These are phyloP conservation scores for Andrena trimmerana DNA, from an alignment of 2,888 invertebrate species.

Conservation along the genomic window DNA sequence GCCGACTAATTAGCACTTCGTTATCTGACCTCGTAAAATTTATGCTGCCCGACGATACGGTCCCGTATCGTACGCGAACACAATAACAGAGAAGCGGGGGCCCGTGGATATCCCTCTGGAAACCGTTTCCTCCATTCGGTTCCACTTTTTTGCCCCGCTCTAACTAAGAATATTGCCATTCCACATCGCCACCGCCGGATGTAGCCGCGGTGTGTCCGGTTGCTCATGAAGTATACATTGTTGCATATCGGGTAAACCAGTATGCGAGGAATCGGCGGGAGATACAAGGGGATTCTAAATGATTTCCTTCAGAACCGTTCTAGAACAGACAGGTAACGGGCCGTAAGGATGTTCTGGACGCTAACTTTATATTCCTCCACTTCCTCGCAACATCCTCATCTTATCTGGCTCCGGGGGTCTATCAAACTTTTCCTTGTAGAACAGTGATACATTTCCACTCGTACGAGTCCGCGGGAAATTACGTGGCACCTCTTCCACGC, in stretches of 20 bases:
- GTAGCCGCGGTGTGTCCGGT: slow-evolving; percentile 26
- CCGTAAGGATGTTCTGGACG: slow-evolving; percentile 46
- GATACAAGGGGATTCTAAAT: slow-evolving; percentile 47
- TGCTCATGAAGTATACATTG: slow-evolving; percentile 26
- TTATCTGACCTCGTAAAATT: slow-evolving; percentile 63
- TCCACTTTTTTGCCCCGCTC: slow-evolving; percentile 28
- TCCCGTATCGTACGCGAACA: slow-evolving; percentile 15
- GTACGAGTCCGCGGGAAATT: neutral
- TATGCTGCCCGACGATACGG: slow-evolving; percentile 42
- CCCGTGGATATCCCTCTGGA: neutral
- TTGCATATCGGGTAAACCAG: slow-evolving; percentile 33
- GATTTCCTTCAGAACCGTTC: slow-evolving; percentile 42
- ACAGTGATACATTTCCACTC: neutral
- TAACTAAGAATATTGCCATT: slow-evolving; percentile 18
- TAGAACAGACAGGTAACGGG: neutral
- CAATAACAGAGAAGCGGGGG: slow-evolving; percentile 4
- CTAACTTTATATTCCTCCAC: slow-evolving; percentile 38
- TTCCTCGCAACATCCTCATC: slow-evolving; percentile 15
- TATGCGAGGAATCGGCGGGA: slow-evolving; percentile 39
- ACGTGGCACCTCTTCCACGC: neutral
- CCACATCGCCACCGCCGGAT: slow-evolving; percentile 33
- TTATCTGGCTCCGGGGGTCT: neutral
- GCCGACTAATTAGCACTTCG: slow-evolving; percentile 64
- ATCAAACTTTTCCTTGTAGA: neutral
- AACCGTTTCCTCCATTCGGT: slow-evolving; percentile 28